These are phyloP conservation scores for Lissonota sp. DNA, from an alignment of 2,888 invertebrate genomes.

Conservation along the genomic window DNA sequence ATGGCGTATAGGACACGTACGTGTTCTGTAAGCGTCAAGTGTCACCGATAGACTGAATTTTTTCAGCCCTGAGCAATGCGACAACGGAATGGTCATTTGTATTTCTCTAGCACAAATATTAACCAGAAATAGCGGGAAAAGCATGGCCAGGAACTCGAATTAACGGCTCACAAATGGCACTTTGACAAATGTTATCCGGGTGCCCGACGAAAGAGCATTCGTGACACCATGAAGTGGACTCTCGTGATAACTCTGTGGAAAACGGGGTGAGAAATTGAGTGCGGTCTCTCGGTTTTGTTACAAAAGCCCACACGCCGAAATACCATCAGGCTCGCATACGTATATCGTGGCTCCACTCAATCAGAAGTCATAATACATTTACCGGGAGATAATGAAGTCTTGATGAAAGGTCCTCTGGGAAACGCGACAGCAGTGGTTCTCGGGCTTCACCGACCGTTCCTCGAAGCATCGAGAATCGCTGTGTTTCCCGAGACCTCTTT, in stretches of 20 bases:
- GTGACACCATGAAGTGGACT: constrained; percentile 28
- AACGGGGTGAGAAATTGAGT: constrained; percentile 64
- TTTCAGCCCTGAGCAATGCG: constrained; percentile 56
- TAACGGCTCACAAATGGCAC: constrained; percentile 36
- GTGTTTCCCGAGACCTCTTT: no score
- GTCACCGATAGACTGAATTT: constrained; percentile 60
- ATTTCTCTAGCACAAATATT: constrained; percentile 23
- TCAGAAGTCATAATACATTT: constrained; percentile 84
- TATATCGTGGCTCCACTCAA: constrained; percentile 81
- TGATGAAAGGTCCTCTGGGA: constrained; percentile 82
- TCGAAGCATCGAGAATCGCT: no score
- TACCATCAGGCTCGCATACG: constrained; percentile 41
- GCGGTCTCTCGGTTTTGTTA: constrained; percentile 57
- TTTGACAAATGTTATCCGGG: constrained; percentile 52
- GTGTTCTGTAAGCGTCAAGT: no score
- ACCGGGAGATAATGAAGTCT: constrained; percentile 83
- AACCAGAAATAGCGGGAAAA: constrained; percentile 19
- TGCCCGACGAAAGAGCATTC: constrained; percentile 20
- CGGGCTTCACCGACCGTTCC: constrained; percentile 39
- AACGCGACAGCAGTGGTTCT: constrained; percentile 71
- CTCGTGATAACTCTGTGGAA: constrained; percentile 24
- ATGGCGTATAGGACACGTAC: constrained; percentile 13
- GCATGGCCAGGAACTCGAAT: constrained; percentile 18
- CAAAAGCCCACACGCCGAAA: constrained; percentile 59
- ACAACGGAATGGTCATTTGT: constrained; percentile 28